Evolutionary conservation across 2,113 vertebrate genomes (phyloP).

Genomic region (Ameiurus melas): DNA sequence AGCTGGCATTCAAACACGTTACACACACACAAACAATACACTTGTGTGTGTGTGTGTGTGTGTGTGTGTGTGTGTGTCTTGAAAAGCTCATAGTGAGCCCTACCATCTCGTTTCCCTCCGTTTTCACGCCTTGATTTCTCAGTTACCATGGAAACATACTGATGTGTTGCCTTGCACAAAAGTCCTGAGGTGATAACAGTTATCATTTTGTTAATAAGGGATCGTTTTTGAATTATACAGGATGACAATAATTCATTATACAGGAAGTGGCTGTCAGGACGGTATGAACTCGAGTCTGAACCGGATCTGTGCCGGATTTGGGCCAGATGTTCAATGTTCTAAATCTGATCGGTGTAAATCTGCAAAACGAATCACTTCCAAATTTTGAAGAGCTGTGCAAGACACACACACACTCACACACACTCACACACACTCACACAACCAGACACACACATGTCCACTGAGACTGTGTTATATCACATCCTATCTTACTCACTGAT

Average conservation of each 20-base stretch:
- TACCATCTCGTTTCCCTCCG: constrained; percentile 63
- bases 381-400: neutral
- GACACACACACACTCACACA: constrained; percentile 16
- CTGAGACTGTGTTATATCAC: neutral
- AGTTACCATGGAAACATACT: constrained; percentile 72
- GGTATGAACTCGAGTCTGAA: neutral
- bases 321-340: constrained; percentile 6
- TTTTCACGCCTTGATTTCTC: constrained; percentile 52
- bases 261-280: neutral
- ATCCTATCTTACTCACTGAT: neutral
- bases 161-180: constrained; percentile 33
- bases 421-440: constrained; percentile 3
- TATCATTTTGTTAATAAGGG: neutral
- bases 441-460: neutral
- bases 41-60: constrained; percentile 23
- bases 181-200: neutral
- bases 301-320: neutral
- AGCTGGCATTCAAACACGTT: constrained; percentile 38
- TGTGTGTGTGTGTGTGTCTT: constrained; percentile 21
- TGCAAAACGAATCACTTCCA: neutral
- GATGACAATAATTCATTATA: too few relatives aligned
- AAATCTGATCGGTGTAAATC: neutral
- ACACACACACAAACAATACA: constrained; percentile 12
- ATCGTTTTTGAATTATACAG: neutral
- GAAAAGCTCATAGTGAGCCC: constrained; percentile 66